Percentiles rank a stretch among this genome's conserved stretches.
phyloP scores from a whole-genome alignment of 2,797 vertebrate species.

The Buphagus erythrorhynchus region DNA sequence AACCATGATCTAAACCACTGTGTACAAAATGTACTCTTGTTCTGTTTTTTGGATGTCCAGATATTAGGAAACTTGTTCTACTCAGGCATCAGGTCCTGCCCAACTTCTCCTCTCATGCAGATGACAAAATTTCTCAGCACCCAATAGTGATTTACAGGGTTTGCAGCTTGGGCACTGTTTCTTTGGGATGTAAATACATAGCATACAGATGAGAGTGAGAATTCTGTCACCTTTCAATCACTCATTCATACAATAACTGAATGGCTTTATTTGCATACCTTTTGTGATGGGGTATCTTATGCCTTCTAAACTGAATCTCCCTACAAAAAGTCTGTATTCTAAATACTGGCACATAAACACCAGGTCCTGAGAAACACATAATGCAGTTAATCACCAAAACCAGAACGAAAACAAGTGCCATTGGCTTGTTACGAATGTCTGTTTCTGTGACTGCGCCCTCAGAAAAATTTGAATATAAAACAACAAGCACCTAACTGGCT shows the following conservation, averaged over 20 bases:
- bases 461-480: neutral
- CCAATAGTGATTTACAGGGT: neutral
- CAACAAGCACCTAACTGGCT: neutral
- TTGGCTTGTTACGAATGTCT: neutral
- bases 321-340: neutral
- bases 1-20: neutral
- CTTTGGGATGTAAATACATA: neutral
- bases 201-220: neutral
- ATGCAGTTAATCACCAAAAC: neutral
- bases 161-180: neutral
- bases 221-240: neutral
- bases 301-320: neutral
- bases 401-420: neutral
- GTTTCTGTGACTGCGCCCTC: neutral
- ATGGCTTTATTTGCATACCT: neutral
- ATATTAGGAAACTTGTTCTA: neutral
- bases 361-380: neutral
- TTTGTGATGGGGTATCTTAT: neutral
- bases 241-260: neutral
- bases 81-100: neutral
- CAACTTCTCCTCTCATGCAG: neutral
- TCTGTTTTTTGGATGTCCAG: neutral
- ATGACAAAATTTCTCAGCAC: neutral
- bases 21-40: neutral
- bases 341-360: neutral